Base-by-base conservation (phyloP, 2,888 invertebrate species). In the Atethmia centrago region DNA sequence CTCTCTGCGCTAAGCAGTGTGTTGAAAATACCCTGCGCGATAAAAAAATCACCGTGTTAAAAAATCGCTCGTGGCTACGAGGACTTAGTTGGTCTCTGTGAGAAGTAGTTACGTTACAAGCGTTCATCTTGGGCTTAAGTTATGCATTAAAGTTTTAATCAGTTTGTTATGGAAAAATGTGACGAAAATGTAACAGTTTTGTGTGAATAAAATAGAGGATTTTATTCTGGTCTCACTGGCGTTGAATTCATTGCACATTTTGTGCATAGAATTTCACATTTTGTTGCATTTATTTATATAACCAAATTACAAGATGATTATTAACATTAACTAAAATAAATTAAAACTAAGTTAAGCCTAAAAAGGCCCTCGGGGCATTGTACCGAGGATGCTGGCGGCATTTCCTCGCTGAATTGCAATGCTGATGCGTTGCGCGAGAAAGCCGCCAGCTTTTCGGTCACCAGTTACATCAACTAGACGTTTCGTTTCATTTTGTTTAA, bases 141-240 rank as follows among this genome's bases (percentile, higher is more conserved):
- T 78, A 77, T 77, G 63, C 79, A 72, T 78, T 71, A 21, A 71
- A 72, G 63, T 78, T 72, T 64, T 66, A 73, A 56, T 69, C 53
- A 69, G 59, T 69, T 77, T 77, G 16, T 69, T 31, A n/a, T 1
- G 21, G 25, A 74, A 74, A 74, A 66, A 28, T 56, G 25, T 49
- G 14, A 21, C 21, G 31, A 42, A 31, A 64, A 25, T 40, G 2
- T 21, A 31, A 14, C 4, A 47, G 42, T 36, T 53, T 63, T 47
- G 16, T 25, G 2, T 49, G 8, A 25, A 49, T 21, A 49, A 28
- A 66, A 36, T 58, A 10, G 5, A 12, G 3, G 10, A 12, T 1
- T 74, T 31, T 64, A n/a, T 45, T 4, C 7, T 21, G 7, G 14
- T 12, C 19, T 72, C 16, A 9, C 9, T 45, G 10, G n/a, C 1